Evolutionary conservation across 1,140 invertebrate genomes (phyloP), one percentile per base, ranked within the genome.

Genomic region (Drosophila neocordata): DNA sequence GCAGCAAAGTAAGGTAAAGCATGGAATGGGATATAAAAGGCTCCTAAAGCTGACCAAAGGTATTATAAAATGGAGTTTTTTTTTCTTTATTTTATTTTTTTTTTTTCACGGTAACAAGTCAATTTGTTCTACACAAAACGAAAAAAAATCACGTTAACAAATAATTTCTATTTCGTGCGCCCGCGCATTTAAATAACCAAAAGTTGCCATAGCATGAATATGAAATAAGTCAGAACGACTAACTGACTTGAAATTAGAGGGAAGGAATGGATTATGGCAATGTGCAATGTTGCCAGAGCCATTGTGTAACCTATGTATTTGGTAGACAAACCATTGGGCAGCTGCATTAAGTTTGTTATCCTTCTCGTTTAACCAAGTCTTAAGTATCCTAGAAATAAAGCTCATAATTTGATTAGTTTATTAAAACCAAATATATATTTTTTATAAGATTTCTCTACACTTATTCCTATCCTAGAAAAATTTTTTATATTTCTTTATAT

Each of bases 111-210:
- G 77, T 34, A 73, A 60, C 77, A 73, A 74, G 81, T 77, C 81
- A 80, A 84, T 84, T 84, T 85, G 81, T 77, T 80, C 62, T 58
- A 64, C 44, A 68, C 38, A 68, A 79, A 69, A 76, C 65, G 53
- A 72, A 76, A 59, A 57, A 64, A 85, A 73, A 76, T 79, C 66
- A 66, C 69, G 80, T 35, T 53, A 62, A 87, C 77, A 85, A 81
- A 87, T 85, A 73, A 87, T 77, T 77, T 80, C 52, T 38, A 44
- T 37, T 63, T 55, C 52, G 51, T 27, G 48, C 44, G 59, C n/a
- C 4, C 11, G 27, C 34, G 72, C 59, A 77, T 77, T 78, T 52
- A 79, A 79, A 79, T 84, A 65, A 84, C 60, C 65, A 22, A 18
- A 78, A 69, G 27, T 73, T 69, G 27, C 59, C 69, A 22, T 56